Base-by-base conservation (phyloP, 2,797 vertebrate species). In the Mallotus villosus region DNA sequence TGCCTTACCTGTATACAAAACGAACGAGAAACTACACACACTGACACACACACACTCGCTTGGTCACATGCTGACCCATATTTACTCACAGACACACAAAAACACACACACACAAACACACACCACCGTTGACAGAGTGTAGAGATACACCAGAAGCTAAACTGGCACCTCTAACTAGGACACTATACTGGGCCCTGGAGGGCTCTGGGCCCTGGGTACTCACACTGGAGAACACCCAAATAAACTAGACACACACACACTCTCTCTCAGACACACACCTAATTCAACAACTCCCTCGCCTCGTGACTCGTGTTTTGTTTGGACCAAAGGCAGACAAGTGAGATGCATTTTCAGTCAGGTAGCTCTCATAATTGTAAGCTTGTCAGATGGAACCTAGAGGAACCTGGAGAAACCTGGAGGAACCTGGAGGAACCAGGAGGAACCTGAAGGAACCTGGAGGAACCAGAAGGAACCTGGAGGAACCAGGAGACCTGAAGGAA, bases 141-240 rank as follows among this genome's bases (percentile, higher is more conserved):
- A 53, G 77, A 88, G 86, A 85, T 81, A 82, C 79, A 88, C 89
- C 85, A 77, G 78, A 67, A 90, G 87, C 89, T 29, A 89, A 82
- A 72, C 83, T 88, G 88, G 89, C 89, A 87, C 65, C 84, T 68
- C 82, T 86, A 92, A 90, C 83, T 92, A 89, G 91, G 90, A 87
- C 91, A 78, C 78, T 86, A 87, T 85, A 85, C 78, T 64, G 79
- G 83, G 79, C 80, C 87, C 81, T 74, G 22, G 71, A 86, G 85
- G 85, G 84, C 74, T 81, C 75, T 81, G 74, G 82, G 84, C 86
- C 82, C 83, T 84, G 82, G 82, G 89, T 72, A 77, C 82, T 87
- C 84, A 82, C 74, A 78, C 67, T 59, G 55, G 53, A 27, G 19
- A 46, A 63, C 22, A 46, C 63, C 61, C 61, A 55, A 29, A 63